Percentiles rank a stretch among this genome's conserved stretches.
phyloP scores from a whole-genome alignment of 2,797 vertebrate genomes.

The Zenarchopterus dispar region DNA sequence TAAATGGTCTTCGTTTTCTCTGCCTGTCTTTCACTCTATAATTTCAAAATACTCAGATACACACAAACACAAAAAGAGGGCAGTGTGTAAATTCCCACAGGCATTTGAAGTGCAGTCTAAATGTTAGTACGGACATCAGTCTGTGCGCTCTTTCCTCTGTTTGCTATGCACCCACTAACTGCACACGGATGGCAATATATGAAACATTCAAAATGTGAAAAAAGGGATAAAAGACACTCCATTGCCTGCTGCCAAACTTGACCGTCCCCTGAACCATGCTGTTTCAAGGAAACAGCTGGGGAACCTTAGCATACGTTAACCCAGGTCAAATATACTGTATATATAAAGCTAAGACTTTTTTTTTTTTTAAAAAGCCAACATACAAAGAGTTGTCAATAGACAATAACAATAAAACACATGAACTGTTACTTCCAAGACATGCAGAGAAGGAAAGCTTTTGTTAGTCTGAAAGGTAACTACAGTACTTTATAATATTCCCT shows the following conservation, averaged over 20 bases:
- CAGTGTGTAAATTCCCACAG: slow-evolving; percentile 64
- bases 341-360: no score
- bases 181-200: slow-evolving; percentile 27
- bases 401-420: not conserved
- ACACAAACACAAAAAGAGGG: slow-evolving; percentile 65
- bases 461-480: not conserved
- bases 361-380: not conserved
- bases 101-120: slow-evolving; percentile 71
- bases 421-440: not conserved
- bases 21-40: slow-evolving; percentile 49
- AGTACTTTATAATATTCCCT: not conserved
- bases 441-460: no score
- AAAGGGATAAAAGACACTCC: slow-evolving; percentile 1
- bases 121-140: slow-evolving; percentile 64
- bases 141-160: slow-evolving; percentile 20
- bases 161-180: slow-evolving; percentile 21
- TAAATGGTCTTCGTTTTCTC: slow-evolving; percentile 64
- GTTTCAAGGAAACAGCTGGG: not conserved
- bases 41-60: slow-evolving; percentile 73
- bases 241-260: slow-evolving; percentile 1
- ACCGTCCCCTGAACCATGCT: slow-evolving; percentile 1
- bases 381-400: not conserved
- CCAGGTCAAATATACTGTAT: no score
- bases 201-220: slow-evolving; percentile 18
- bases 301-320: no score